Conservation (phyloP, 2,113 vertebrate species). For the Chrysochloris asiatica region DNA sequence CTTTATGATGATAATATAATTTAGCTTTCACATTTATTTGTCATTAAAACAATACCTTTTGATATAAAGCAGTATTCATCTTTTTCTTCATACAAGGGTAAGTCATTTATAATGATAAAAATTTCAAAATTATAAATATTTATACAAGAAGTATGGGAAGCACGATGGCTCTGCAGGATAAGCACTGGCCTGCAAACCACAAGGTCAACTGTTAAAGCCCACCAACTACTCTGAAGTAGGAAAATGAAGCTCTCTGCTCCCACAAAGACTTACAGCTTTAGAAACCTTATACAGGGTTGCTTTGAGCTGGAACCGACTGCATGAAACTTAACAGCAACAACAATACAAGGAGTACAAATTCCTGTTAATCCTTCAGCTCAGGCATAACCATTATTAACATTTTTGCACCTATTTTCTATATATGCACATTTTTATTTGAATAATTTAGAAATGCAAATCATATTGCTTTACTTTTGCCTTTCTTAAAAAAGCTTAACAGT, state of each 20-base stretch:
- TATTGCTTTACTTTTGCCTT: too few species aligned
- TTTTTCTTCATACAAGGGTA: conserved; percentile 28
- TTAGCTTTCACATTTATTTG: conserved; percentile 34
- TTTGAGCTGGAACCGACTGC: too few species aligned
- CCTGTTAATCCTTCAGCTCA: not conserved
- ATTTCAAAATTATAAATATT: not conserved
- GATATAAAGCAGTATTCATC: conserved; percentile 28
- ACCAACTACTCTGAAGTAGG: too few species aligned
- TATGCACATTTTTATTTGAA: not conserved
- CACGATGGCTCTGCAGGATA: too few species aligned
- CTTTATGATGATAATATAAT: conserved; percentile 13
- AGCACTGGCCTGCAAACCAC: too few species aligned
- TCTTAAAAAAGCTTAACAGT: too few species aligned
- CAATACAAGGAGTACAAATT: not conserved
- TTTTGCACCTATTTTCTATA: conserved; percentile 20
- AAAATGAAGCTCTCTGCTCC: too few species aligned
- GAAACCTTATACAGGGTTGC: too few species aligned
- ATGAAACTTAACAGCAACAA: too few species aligned
- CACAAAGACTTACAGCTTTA: too few species aligned
- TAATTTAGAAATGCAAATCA: conserved; percentile 22
- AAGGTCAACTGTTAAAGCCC: too few species aligned
- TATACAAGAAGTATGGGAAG: not conserved
- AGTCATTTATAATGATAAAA: conserved; percentile 19
- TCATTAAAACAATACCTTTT: conserved; percentile 21
- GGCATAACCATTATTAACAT: not conserved